phyloP scores from a whole-genome alignment of 2,888 invertebrate species.

The Nymphalis c-album region DNA sequence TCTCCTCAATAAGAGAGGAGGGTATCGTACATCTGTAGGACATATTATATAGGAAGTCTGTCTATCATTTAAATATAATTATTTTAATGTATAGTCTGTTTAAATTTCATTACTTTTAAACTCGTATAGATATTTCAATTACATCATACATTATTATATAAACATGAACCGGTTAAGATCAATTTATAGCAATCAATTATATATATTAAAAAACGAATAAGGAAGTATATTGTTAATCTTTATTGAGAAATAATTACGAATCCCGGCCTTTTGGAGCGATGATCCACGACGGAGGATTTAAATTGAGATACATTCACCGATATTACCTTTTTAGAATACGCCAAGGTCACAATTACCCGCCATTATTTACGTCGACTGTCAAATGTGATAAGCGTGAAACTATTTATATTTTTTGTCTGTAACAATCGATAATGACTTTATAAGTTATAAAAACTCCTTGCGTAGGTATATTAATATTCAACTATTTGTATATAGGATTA shows the following conservation, averaged over 20 bases:
- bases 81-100: not conserved
- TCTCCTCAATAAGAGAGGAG: no score
- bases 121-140: not conserved
- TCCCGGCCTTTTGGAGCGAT: slow-evolving; percentile 10
- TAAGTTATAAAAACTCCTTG: no score
- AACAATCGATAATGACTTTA: not conserved
- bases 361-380: slow-evolving; percentile 11
- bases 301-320: slow-evolving; percentile 15
- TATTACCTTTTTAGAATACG: slow-evolving; percentile 10
- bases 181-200: not conserved
- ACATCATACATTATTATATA: not conserved
- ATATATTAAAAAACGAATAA: slow-evolving; percentile 8
- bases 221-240: slow-evolving; percentile 20
- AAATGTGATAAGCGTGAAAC: slow-evolving; percentile 12
- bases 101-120: not conserved
- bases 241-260: slow-evolving; percentile 14
- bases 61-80: no score
- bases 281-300: slow-evolving; percentile 16
- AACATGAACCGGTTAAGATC: not conserved
- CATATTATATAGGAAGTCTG: no score
- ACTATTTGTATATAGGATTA: no score
- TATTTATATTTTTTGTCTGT: slow-evolving; percentile 11
- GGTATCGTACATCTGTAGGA: no score
- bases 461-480: no score
- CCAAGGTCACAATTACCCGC: slow-evolving; percentile 16